These are phyloP conservation scores for Picus viridis DNA, from an alignment of 2,797 vertebrate species.

Conservation along the genomic window DNA sequence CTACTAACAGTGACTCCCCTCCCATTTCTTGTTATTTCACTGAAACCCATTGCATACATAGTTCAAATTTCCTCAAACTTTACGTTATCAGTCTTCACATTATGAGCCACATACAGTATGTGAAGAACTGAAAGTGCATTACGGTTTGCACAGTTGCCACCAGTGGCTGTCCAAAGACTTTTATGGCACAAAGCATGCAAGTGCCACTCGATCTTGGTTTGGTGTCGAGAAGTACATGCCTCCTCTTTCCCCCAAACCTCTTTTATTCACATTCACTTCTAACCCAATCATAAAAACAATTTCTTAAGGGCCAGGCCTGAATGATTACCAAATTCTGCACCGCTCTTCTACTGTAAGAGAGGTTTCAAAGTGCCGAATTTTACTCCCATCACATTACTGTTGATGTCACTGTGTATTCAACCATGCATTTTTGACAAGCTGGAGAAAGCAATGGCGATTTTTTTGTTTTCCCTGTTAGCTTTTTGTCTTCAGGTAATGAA, in stretches of 20 bases:
- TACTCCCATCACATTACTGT: constrained; percentile 29
- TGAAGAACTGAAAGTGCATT: constrained; percentile 30
- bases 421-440: constrained; percentile 74
- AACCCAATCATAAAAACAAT: constrained; percentile 31
- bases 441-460: constrained; percentile 78
- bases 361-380: constrained; percentile 62
- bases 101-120: constrained; percentile 37
- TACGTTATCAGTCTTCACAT: constrained; percentile 28
- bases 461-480: constrained; percentile 37
- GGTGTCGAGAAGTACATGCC: neutral
- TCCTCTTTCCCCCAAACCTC: constrained; percentile 34
- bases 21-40: constrained; percentile 46
- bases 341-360: constrained; percentile 38
- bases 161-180: constrained; percentile 43
- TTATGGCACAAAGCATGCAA: constrained; percentile 30
- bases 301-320: constrained; percentile 72
- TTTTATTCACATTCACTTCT: constrained; percentile 26
- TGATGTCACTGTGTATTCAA: constrained; percentile 65
- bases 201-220: constrained; percentile 29
- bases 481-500: constrained; percentile 83
- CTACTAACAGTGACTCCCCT: constrained; percentile 33
- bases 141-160: constrained; percentile 41
- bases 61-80: constrained; percentile 26
- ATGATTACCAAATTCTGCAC: constrained; percentile 25
- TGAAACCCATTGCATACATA: constrained; percentile 49